Evolutionary conservation across 2,113 vertebrate genomes (phyloP).

Genomic region (Amphiprion percula): DNA sequence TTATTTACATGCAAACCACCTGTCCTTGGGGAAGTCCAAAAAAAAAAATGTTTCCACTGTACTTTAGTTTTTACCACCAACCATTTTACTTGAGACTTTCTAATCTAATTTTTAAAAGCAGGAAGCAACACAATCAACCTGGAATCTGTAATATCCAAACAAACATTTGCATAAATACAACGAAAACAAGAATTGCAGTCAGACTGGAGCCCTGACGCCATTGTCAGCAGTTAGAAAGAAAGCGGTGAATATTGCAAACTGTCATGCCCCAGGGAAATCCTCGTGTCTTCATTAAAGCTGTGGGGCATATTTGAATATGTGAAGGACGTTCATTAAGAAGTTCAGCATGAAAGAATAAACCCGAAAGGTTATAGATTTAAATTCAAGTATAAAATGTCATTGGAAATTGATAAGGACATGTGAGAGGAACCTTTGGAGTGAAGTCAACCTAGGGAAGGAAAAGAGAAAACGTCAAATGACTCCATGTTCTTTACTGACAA

Average conservation of each 20-base stretch:
- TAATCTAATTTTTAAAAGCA: slow-evolving; percentile 83
- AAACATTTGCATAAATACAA: slow-evolving; percentile 85
- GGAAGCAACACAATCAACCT: slow-evolving; percentile 79
- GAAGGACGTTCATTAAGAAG: slow-evolving; percentile 79
- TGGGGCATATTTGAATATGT: slow-evolving; percentile 76
- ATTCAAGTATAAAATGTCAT: slow-evolving; percentile 71
- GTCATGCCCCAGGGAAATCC: slow-evolving; percentile 71
- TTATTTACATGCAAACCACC: slow-evolving; percentile 83
- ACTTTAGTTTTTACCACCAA: slow-evolving; percentile 75
- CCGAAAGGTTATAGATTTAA: slow-evolving; percentile 74
- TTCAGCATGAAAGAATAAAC: slow-evolving; percentile 66
- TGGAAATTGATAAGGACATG: slow-evolving; percentile 70
- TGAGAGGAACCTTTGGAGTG: slow-evolving; percentile 34
- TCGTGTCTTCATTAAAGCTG: slow-evolving; percentile 77
- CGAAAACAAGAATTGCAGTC: slow-evolving; percentile 77
- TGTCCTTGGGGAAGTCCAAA: slow-evolving; percentile 76
- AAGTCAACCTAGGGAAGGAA: slow-evolving; percentile 16
- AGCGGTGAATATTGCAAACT: slow-evolving; percentile 65
- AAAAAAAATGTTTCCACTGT: slow-evolving; percentile 71
- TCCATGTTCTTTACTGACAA: background rate
- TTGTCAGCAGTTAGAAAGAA: slow-evolving; percentile 66
- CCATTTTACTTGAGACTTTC: slow-evolving; percentile 75
- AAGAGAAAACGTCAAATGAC: background rate
- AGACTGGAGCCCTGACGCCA: slow-evolving; percentile 63
- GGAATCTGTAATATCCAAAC: slow-evolving; percentile 80